Conservation (phyloP, 2,888 invertebrate species). For the Ectemnius lituratus region DNA sequence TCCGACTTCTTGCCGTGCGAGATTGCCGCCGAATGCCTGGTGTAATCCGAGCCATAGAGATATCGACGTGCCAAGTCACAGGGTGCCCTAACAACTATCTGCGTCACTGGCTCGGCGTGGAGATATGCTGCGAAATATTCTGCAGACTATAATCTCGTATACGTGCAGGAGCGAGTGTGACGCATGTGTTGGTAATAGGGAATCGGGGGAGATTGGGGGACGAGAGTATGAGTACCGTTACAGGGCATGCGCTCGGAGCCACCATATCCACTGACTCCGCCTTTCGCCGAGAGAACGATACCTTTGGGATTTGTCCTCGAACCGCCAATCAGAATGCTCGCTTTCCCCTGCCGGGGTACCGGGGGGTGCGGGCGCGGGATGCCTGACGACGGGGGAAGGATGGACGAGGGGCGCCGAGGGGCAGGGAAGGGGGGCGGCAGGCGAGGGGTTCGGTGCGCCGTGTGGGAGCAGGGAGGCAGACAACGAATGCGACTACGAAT, state of each 20-base stretch:
- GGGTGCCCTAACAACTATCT: constrained; percentile 30
- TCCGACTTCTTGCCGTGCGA: too few relatives aligned
- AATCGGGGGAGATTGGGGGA: constrained; percentile 40
- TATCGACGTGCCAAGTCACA: constrained; percentile 8
- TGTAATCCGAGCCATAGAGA: not conserved
- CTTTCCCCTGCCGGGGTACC: constrained; percentile 27
- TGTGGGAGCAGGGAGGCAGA: constrained; percentile 68
- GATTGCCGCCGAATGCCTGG: too few relatives aligned
- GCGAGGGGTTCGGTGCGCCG: constrained; percentile 50
- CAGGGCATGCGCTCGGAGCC: constrained; percentile 69
- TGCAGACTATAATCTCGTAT: constrained; percentile 55
- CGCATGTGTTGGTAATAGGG: constrained; percentile 43
- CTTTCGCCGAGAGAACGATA: constrained; percentile 66
- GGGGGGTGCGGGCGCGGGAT: constrained; percentile 35
- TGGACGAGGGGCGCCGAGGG: constrained; percentile 42
- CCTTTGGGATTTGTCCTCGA: constrained; percentile 75
- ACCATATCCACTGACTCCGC: constrained; percentile 66
- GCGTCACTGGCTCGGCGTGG: constrained; percentile 48
- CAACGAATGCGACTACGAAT: constrained; percentile 67
- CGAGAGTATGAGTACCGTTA: constrained; percentile 70
- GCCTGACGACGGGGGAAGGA: constrained; percentile 36
- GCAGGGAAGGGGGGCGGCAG: constrained; percentile 35
- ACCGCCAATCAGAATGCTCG: constrained; percentile 64
- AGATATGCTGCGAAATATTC: constrained; percentile 57
- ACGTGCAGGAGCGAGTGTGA: constrained; percentile 25